Base-by-base conservation (phyloP, 35 echinoderm and acorn worm genomes). In the Anneissia japonica region DNA sequence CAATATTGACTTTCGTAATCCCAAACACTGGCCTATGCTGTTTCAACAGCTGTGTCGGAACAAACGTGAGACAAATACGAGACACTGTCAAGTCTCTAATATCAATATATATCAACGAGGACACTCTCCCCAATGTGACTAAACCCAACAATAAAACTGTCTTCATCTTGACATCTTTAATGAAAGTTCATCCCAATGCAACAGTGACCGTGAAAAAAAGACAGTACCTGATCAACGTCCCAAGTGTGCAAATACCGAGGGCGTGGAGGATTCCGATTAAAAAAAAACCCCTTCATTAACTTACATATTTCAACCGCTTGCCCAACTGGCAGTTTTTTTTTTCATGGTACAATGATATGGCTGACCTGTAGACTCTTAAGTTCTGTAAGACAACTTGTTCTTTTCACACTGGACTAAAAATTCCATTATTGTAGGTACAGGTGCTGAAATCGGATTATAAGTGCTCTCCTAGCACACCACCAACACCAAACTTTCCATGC, bases 151-250 rank as follows among this genome's bases (percentile, higher is more conserved):
- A 73, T 34, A 40, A 64, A 12, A 80, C 35, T 31, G 38, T n/a
- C 35, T 81, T 88, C 6, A 81, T 35, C 77, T 81, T 37, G 82
- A 74, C 55, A 34, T 30, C 38, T n/a, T n/a, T n/a, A n/a, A n/a
- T n/a, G 16, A 46, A 3, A 88, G 33, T 4, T 30, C 56, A 0
- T 88, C 34, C 37, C 39, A 55, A 64, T 40, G 77, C 10, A 38
- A 40, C 17, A n/a, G n/a, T n/a, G 55, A 31, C 17, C 79, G 72
- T 4, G n/a, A n/a, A 81, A 33, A 81, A 36, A 88, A 31, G 19
- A 36, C 4, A 87, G 33, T 29, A 88, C 34, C 13, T 43, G 40
- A 36, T n/a, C 77, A 4, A 88, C 86, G 31, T 82, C 79, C 86
- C 86, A 88, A 37, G 46, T 81, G 4, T 36, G 29, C 30, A 41